phyloP scores from a whole-genome alignment of 2,888 invertebrate species.

The Aplocera efformata region DNA sequence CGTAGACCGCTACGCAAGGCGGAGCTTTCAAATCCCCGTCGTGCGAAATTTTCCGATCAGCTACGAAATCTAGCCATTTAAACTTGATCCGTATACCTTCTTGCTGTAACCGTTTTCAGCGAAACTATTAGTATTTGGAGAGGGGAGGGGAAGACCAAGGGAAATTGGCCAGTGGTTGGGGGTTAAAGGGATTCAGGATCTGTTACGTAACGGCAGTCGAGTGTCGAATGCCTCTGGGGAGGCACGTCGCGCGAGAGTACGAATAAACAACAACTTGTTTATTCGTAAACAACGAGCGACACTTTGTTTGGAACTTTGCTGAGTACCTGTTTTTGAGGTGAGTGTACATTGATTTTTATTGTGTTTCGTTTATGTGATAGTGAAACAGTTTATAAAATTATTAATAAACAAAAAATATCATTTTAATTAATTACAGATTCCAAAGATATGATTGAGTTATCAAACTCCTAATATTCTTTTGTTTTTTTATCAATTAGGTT shows the following conservation, averaged over 20 bases:
- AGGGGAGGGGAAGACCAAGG: conserved; percentile 37
- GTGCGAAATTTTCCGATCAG: conserved; percentile 57
- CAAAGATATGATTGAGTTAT: too few species aligned
- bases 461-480: too few species aligned
- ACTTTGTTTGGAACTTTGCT: conserved; percentile 42
- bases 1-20: conserved; percentile 52
- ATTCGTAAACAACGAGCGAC: conserved; percentile 63
- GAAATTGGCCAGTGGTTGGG: conserved; percentile 33
- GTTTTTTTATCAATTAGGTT: too few species aligned
- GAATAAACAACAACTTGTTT: conserved; percentile 78
- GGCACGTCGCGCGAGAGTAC: conserved; percentile 47
- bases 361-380: conserved; percentile 16
- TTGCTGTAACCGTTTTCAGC: background rate
- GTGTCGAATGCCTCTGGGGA: conserved; percentile 46
- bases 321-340: conserved; percentile 31
- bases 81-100: conserved; percentile 31
- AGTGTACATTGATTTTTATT: conserved; percentile 24
- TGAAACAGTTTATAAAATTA: too few species aligned
- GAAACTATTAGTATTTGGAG: background rate
- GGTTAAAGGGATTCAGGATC: conserved; percentile 66
- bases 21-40: conserved; percentile 48
- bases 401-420: too few species aligned
- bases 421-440: too few species aligned
- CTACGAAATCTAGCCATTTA: conserved; percentile 46
- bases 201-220: conserved; percentile 74